A percentile compares a stretch with the other conserved stretches of the same genome.
Conservation (phyloP, 2,797 vertebrate genomes). For the Falco biarmicus region DNA sequence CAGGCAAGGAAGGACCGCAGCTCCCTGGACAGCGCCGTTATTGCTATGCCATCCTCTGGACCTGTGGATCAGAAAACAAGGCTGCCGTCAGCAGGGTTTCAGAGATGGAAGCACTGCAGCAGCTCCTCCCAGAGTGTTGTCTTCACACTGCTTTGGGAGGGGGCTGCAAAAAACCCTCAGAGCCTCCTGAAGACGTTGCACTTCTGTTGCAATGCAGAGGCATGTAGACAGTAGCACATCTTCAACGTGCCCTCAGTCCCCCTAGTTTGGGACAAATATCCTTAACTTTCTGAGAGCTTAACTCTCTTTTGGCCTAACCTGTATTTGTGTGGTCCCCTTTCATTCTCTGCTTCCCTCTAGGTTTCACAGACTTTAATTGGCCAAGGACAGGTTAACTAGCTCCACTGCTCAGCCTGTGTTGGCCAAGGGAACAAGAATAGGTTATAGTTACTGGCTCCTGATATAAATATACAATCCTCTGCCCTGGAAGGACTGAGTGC, state of each 20-base stretch:
- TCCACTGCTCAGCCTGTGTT: not conserved
- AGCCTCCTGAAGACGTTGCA: not conserved
- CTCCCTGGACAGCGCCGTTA: slow-evolving; percentile 38
- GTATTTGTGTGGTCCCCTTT: not conserved
- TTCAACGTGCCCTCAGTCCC: not conserved
- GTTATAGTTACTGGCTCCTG: not conserved
- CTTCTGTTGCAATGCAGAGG: not conserved
- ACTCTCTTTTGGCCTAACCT: not conserved
- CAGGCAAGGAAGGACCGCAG: slow-evolving; percentile 17
- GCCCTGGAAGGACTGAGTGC: not conserved
- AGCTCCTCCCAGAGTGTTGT: not conserved
- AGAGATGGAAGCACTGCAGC: slow-evolving; percentile 14
- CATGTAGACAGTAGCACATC: not conserved
- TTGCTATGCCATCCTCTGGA: slow-evolving; percentile 80
- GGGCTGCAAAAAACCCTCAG: not conserved
- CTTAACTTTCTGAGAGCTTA: not conserved
- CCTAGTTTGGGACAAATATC: not conserved
- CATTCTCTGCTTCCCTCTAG: fast-evolving
- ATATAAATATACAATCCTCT: not conserved
- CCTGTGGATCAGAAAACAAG: slow-evolving; percentile 76
- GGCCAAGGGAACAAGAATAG: not conserved
- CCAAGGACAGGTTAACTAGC: not conserved
- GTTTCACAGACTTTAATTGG: not conserved
- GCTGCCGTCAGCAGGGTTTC: slow-evolving; percentile 50
- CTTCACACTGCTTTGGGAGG: not conserved